Conservation (phyloP, 2,797 vertebrate genomes). For the Semaprochilodus insignis region DNA sequence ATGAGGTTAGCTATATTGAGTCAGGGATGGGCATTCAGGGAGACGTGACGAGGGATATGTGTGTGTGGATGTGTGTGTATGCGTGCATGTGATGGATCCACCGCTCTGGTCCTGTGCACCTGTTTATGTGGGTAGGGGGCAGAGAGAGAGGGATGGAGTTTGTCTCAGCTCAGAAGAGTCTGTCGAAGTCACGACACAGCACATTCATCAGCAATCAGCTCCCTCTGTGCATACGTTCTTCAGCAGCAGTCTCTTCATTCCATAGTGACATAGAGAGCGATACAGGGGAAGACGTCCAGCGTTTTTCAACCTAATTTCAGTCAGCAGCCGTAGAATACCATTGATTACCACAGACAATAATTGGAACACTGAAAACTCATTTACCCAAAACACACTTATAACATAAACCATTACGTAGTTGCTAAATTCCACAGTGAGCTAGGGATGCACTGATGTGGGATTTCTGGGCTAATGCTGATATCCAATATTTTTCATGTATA, state of each 20-base stretch:
- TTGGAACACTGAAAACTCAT: background rate
- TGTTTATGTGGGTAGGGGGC: constrained; percentile 44
- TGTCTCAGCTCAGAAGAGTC: constrained; percentile 24
- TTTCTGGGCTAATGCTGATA: too few relatives aligned
- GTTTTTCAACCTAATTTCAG: background rate
- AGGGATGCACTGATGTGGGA: too few relatives aligned
- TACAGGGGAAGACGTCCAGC: background rate
- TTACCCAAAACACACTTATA: too few relatives aligned
- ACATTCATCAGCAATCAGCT: constrained; percentile 31
- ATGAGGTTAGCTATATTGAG: constrained; percentile 54
- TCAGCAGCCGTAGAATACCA: background rate
- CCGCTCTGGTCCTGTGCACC: constrained; percentile 43
- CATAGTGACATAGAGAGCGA: background rate
- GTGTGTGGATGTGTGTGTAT: background rate
- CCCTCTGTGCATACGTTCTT: background rate
- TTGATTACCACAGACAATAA: background rate
- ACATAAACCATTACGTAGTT: background rate
- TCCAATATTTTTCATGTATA: too few relatives aligned
- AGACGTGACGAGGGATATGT: constrained; percentile 1
- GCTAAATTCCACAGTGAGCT: background rate
- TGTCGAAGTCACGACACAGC: constrained; percentile 32
- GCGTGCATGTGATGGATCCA: constrained; percentile 33
- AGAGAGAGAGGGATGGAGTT: constrained; percentile 36
- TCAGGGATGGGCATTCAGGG: constrained; percentile 38
- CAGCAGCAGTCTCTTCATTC: constrained; percentile 2